These are phyloP conservation scores for Cebus imitator DNA, from an alignment of 2,113 vertebrate genomes.

Conservation along the genomic window DNA sequence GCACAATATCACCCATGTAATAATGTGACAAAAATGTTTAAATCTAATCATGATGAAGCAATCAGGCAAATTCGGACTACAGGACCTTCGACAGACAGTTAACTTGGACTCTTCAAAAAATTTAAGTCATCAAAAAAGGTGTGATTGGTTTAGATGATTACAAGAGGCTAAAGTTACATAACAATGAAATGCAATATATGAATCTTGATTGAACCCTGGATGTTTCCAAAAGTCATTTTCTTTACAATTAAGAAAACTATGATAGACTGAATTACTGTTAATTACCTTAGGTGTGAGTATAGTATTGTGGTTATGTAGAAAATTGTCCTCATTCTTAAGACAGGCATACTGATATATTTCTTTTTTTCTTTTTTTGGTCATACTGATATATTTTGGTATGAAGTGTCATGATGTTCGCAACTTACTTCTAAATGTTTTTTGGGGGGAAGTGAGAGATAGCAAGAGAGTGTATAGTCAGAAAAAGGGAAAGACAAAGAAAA, in stretches of 20 bases:
- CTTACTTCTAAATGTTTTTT: not conserved
- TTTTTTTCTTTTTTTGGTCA: not conserved
- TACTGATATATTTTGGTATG: not conserved
- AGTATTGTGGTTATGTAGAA: not conserved
- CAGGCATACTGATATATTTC: not conserved
- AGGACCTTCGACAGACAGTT: not conserved
- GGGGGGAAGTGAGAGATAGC: not conserved
- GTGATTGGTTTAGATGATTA: constrained; percentile 2
- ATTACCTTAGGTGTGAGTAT: not conserved
- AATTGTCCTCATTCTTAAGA: not conserved
- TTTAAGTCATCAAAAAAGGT: not conserved
- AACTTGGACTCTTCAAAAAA: not conserved
- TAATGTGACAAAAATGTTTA: not conserved
- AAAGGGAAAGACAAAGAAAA: constrained; percentile 18
- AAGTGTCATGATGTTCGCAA: not conserved
- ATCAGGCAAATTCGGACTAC: not conserved
- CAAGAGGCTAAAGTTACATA: not conserved
- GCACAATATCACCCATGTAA: not conserved
- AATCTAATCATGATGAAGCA: not conserved
- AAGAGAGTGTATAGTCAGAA: not conserved
- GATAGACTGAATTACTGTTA: not conserved
- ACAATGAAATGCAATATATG: not conserved
- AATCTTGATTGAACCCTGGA: not conserved
- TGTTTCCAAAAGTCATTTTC: not conserved
- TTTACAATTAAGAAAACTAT: not conserved